Conservation (phyloP, 2,797 vertebrate genomes). For the Rhinophrynus dorsalis region DNA sequence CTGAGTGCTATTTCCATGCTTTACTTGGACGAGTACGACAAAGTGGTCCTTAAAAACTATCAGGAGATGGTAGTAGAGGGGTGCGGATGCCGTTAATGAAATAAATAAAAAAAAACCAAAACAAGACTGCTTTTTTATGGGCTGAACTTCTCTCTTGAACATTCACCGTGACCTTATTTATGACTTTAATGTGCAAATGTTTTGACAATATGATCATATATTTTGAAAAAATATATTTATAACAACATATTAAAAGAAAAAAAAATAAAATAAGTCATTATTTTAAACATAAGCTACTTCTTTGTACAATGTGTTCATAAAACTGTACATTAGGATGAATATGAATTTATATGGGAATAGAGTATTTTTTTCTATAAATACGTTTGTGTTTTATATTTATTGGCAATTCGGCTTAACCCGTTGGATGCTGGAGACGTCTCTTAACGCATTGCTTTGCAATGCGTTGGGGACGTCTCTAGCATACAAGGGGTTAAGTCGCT, state of each 20-base stretch:
- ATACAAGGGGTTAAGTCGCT: too few relatives aligned
- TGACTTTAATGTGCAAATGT: slow-evolving; percentile 97
- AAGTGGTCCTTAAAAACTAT: slow-evolving; percentile 98
- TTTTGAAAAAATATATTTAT: slow-evolving; percentile 99
- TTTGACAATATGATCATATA: slow-evolving; percentile 99
- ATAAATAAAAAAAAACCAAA: slow-evolving; percentile 16
- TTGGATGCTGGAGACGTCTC: too few relatives aligned
- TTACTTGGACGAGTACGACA: slow-evolving; percentile 97
- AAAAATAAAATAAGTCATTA: slow-evolving; percentile 97
- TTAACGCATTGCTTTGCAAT: too few relatives aligned
- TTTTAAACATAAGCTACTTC: slow-evolving; percentile 87
- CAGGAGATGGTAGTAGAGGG: slow-evolving; percentile 99
- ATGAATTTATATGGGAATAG: slow-evolving; percentile 74
- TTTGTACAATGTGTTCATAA: slow-evolving; percentile 67
- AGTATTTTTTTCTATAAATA: slow-evolving; percentile 53
- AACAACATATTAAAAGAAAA: slow-evolving; percentile 91
- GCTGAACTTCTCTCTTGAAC: slow-evolving; percentile 69
- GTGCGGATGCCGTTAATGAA: slow-evolving; percentile 89
- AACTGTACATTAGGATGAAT: slow-evolving; percentile 84
- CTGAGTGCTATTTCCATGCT: slow-evolving; percentile 99
- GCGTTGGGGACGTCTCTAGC: too few relatives aligned
- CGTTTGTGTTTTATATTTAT: slow-evolving; percentile 39
- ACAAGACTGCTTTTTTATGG: slow-evolving; percentile 59
- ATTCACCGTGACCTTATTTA: slow-evolving; percentile 94
- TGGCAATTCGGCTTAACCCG: slow-evolving; percentile 19